Evolutionary conservation across 2,797 vertebrate species (phyloP).

Genomic region (Epinephelus coioides): DNA sequence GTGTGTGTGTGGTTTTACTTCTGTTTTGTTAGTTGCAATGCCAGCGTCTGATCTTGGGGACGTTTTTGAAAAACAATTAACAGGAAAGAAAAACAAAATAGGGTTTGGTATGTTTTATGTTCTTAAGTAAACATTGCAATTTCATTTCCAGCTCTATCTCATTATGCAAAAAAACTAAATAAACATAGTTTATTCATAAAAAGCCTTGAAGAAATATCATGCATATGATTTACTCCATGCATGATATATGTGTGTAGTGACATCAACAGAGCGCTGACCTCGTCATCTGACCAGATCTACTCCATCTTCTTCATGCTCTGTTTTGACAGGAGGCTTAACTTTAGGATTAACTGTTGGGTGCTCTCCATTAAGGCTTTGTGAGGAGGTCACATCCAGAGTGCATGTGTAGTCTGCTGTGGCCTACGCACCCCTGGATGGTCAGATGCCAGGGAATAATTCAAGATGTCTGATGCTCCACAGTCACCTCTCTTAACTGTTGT

Average conservation of each 20-base stretch:
- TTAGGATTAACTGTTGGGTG: constrained; percentile 47
- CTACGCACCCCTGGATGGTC: background rate
- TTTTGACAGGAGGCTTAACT: constrained; percentile 50
- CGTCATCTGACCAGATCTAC: constrained; percentile 1
- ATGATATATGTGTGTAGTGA: background rate
- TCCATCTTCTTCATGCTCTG: constrained; percentile 12
- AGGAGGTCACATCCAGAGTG: constrained; percentile 32
- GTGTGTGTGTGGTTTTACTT: background rate
- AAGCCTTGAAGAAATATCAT: background rate
- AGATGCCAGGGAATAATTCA: constrained; percentile 5
- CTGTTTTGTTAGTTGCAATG: background rate
- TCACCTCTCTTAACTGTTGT: constrained; percentile 7
- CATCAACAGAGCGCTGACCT: background rate
- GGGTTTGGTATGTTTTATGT: background rate
- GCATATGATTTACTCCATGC: background rate
- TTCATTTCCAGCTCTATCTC: background rate
- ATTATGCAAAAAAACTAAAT: background rate
- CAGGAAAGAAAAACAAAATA: too few relatives aligned
- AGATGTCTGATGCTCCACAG: constrained; percentile 6
- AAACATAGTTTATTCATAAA: background rate
- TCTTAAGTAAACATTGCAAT: background rate
- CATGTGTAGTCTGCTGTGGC: background rate
- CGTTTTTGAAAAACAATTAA: background rate
- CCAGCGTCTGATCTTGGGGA: background rate
- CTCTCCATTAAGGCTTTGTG: constrained; percentile 44